phyloP scores from a whole-genome alignment of 2,113 vertebrate genomes.

The Gallinago undulata region DNA sequence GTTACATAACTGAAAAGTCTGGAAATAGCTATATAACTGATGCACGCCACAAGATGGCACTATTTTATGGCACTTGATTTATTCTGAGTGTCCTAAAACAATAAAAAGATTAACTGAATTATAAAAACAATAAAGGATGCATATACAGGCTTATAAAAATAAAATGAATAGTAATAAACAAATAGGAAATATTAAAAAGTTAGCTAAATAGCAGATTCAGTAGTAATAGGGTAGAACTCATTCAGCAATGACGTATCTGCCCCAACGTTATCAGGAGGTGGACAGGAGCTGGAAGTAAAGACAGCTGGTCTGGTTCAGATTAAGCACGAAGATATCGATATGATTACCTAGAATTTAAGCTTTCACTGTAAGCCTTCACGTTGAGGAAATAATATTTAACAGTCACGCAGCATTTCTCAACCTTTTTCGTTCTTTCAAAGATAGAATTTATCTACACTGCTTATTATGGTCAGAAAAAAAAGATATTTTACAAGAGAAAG shows the following conservation, averaged over 20 bases:
- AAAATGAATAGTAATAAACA: neutral
- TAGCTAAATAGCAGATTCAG: neutral
- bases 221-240: neutral
- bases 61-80: neutral
- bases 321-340: neutral
- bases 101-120: neutral
- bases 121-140: neutral
- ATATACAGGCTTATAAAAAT: neutral
- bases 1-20: neutral
- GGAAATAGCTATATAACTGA: neutral
- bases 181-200: neutral
- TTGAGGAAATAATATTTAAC: neutral
- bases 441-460: neutral
- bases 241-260: neutral
- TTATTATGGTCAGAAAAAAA: neutral
- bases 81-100: neutral
- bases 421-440: neutral
- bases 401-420: neutral
- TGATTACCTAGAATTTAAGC: neutral
- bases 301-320: neutral
- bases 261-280: neutral
- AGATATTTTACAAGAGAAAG: neutral
- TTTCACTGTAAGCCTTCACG: neutral
- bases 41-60: slow-evolving; percentile 62
- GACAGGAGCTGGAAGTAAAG: neutral